Evolutionary conservation across 2,888 invertebrate genomes (phyloP), one percentile per base, ranked within the genome.

Genomic region (Calliphora vomitoria): DNA sequence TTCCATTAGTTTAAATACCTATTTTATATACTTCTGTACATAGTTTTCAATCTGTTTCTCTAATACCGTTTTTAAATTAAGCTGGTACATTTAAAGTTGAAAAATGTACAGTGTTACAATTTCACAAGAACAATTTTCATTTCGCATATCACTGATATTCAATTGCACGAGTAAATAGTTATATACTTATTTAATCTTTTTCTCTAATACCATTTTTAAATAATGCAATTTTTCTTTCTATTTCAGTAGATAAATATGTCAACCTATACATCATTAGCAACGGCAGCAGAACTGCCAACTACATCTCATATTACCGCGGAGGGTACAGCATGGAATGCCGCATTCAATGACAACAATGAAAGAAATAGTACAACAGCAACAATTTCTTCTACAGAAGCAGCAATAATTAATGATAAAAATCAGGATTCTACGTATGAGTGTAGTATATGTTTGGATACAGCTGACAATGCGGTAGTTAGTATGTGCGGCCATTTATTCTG

Each of bases 401-500:
- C 83, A 62, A 78, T 69, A 81, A n/a, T 89, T 74, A 44, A 75
- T 44, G 96, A 97, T 68, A 96, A 96, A 91, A 96, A 95, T 89
- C 97, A 97, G 90, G 97, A 97, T 90, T 95, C 96, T 60, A 96
- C 97, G 94, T 97, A 98, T 93, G 99, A 99, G 93, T 99, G 99
- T 93, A 99, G 99, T 94, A 99, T 99, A 94, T 99, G 99, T 94
- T 95, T 99, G 88, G 99, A 99, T 93, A 98, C 98, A 11, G 99
- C 99, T 11, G 97, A 97, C 92, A 99, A 99, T 95, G 99, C 99
- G 20, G 99, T 99, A 86, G 98, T 99, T 93, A 99, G 99, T 94
- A 96, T 98, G 96, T 99, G 99, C 93, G 99, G 99, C 62, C 99
- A 99, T 94, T 95, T 99, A 88, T 99, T 99, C 95, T 99, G 99